phyloP scores from a whole-genome alignment of 2,888 invertebrate species.

The Drosophila vallismaia region DNA sequence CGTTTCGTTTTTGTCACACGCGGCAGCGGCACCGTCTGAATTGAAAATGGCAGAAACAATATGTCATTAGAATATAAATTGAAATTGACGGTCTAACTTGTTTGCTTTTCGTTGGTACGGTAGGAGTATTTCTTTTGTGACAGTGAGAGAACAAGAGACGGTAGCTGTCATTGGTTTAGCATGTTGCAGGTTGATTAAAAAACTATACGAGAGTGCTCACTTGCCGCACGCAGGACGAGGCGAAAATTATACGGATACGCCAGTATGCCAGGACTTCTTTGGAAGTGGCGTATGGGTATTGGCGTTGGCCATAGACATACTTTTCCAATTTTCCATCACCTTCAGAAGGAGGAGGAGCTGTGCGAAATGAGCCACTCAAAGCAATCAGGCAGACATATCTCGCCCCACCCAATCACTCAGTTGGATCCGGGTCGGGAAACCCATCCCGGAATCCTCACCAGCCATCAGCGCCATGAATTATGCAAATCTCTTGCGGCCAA shows the following conservation, averaged over 20 bases:
- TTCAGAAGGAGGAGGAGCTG: conserved; percentile 6
- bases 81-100: conserved; percentile 44
- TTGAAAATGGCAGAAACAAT: conserved; percentile 54
- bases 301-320: conserved; percentile 35
- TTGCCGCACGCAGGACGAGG: conserved; percentile 48
- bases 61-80: conserved; percentile 52
- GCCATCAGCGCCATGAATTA: conserved; percentile 69
- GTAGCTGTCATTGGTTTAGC: conserved; percentile 41
- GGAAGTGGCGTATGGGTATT: neutral
- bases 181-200: conserved; percentile 52
- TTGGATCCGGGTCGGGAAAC: conserved; percentile 19
- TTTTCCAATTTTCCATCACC: conserved; percentile 54
- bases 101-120: conserved; percentile 25
- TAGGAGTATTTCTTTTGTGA: conserved; percentile 7
- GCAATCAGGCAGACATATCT: conserved; percentile 54
- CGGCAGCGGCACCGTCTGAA: conserved; percentile 14
- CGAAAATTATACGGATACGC: conserved; percentile 22
- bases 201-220: conserved; percentile 42
- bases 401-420: conserved; percentile 53
- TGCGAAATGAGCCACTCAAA: conserved; percentile 54
- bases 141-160: conserved; percentile 15
- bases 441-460: conserved; percentile 37
- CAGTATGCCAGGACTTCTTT: neutral
- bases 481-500: conserved; percentile 74
- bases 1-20: conserved; percentile 27